Evolutionary conservation across 2,113 vertebrate species (phyloP).

Genomic region (Tetrao urogallus): DNA sequence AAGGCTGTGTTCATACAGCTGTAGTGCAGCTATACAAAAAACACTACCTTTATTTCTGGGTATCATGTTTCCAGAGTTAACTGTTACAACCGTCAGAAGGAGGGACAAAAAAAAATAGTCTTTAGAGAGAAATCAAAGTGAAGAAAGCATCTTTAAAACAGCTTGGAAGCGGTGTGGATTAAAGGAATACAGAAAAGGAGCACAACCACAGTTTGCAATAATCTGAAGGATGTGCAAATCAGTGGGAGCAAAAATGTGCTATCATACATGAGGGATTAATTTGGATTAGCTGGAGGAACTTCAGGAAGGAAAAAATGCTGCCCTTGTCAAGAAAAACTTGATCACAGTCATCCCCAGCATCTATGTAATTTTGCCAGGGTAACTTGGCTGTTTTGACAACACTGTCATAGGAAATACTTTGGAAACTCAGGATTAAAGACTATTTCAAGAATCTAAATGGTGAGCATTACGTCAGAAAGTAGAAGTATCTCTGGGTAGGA

Average conservation of each 20-base stretch:
- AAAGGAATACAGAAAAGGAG: neutral
- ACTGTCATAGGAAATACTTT: constrained; percentile 27
- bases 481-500: neutral
- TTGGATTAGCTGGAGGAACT: constrained; percentile 27
- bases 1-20: neutral
- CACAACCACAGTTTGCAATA: constrained; percentile 4
- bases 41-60: neutral
- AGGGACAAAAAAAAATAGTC: neutral
- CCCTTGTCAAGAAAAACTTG: neutral
- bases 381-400: constrained; percentile 19
- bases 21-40: neutral
- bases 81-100: neutral
- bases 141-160: neutral
- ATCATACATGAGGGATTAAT: constrained; percentile 12
- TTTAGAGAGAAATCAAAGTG: neutral
- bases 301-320: constrained; percentile 14
- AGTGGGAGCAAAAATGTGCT: neutral
- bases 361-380: constrained; percentile 19
- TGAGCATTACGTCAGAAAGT: neutral
- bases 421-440: constrained; percentile 1
- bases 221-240: constrained; percentile 12
- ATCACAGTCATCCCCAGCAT: neutral
- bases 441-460: neutral
- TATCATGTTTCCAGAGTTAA: neutral
- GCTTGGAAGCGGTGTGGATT: neutral